These are phyloP conservation scores for Pecten maximus DNA, from an alignment of 2,888 invertebrate genomes.

Conservation along the genomic window DNA sequence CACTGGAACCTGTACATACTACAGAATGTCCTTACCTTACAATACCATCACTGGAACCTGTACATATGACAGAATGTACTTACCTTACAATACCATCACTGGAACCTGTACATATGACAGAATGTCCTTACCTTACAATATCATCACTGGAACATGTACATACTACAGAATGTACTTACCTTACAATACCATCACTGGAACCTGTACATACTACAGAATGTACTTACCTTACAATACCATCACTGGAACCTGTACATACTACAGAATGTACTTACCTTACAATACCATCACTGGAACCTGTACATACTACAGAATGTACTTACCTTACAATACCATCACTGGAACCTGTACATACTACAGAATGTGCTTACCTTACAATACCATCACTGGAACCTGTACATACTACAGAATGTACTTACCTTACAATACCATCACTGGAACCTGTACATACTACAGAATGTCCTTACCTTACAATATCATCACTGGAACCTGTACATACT, in stretches of 20 bases:
- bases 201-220: constrained; percentile 93
- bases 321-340: constrained; percentile 92
- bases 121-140: constrained; percentile 87
- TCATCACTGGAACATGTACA: constrained; percentile 96
- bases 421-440: constrained; percentile 94
- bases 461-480: no score
- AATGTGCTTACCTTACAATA: constrained; percentile 85
- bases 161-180: no score
- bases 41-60: constrained; percentile 95
- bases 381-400: constrained; percentile 96
- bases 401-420: constrained; percentile 91
- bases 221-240: no score
- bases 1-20: constrained; percentile 94
- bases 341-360: constrained; percentile 91
- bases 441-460: no score
- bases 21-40: constrained; percentile 87
- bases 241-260: no score
- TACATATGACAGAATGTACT: constrained; percentile 90
- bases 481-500: no score
- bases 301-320: constrained; percentile 36
- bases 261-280: neutral
- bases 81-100: constrained; percentile 92
- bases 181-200: constrained; percentile 93
- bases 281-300: neutral
- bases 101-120: constrained; percentile 93